Evolutionary conservation across 2,113 vertebrate genomes (phyloP), one percentile per base, ranked within the genome.

Genomic region (Callipepla squamata): DNA sequence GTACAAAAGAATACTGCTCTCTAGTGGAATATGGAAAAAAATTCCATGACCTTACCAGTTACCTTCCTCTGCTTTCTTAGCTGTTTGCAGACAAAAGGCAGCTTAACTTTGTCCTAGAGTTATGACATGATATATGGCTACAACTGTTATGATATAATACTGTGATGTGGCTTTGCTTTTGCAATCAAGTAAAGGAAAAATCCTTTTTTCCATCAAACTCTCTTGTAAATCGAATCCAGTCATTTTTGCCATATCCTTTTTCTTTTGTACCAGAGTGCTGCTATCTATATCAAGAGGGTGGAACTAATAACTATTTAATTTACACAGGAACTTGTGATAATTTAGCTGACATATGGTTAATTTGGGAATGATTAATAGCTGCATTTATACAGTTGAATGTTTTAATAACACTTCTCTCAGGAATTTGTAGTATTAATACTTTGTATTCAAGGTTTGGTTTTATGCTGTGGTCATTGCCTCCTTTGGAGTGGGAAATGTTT

Each of bases 1-100:
- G 94, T 95, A 98, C 95, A 98, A 98, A 98, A 98, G 97, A 98
- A 98, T 94, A 98, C 97, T 98, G 98, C 98, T 98, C 98, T 98
- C 98, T 98, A 98, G 98, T 98, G 98, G 98, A 98, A 95, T 93
- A 94, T 69, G 47, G 67, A 45, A 85, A 96, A 94, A 96, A 95
- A 95, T 97, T 96, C 81, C 63, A 70, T 96, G 96, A 97, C 95
- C 93, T 97, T 94, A 93, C 63, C 87, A 81, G 34, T 81, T 96
- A 73, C 68, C 87, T 96, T 90, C 72, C 45, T 73, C 44, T 86
- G 74, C 79, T 44, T 94, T 96, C 92, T 90, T 91, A 85, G 81
- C 80, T 94, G 42, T 78, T 79, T 40, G 23, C 73, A 91, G 62
- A 89, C 25, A 62, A 97, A 96, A 96, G 81, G 72, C 53, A 79